Percentiles rank a stretch among this genome's conserved stretches.
phyloP scores from a whole-genome alignment of 2,113 vertebrate genomes.

The Galbula dea region DNA sequence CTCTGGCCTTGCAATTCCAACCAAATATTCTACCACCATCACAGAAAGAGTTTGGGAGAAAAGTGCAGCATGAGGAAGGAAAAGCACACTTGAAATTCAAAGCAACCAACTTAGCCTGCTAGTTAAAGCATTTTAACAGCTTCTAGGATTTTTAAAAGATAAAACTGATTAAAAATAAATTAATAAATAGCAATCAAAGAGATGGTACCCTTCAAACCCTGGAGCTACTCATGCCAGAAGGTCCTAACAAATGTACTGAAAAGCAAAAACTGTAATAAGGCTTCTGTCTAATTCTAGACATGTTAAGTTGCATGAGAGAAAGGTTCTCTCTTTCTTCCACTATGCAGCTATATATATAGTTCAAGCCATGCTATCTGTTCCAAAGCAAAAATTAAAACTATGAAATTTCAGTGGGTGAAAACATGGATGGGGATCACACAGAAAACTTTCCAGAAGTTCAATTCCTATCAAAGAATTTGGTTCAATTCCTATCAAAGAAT shows the following conservation, averaged over 20 bases:
- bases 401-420: not conserved
- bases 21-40: not conserved
- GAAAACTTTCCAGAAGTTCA: not conserved
- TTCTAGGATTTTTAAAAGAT: not conserved
- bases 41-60: not conserved
- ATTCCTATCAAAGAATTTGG: not conserved
- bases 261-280: not conserved
- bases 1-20: not conserved
- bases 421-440: not conserved
- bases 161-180: not conserved
- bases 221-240: not conserved
- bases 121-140: not conserved
- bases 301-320: accelerated
- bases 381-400: not conserved
- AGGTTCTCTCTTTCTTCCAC: not conserved
- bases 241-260: not conserved
- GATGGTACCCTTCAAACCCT: not conserved
- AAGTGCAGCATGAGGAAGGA: not conserved
- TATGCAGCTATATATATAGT: not conserved
- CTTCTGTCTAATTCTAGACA: not conserved
- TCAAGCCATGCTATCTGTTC: not conserved
- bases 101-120: not conserved
- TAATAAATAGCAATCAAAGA: not conserved
- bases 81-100: not conserved
- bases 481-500: not conserved